Base-by-base conservation (phyloP, 64 coral and sea anemone species). In the Porites lutea region DNA sequence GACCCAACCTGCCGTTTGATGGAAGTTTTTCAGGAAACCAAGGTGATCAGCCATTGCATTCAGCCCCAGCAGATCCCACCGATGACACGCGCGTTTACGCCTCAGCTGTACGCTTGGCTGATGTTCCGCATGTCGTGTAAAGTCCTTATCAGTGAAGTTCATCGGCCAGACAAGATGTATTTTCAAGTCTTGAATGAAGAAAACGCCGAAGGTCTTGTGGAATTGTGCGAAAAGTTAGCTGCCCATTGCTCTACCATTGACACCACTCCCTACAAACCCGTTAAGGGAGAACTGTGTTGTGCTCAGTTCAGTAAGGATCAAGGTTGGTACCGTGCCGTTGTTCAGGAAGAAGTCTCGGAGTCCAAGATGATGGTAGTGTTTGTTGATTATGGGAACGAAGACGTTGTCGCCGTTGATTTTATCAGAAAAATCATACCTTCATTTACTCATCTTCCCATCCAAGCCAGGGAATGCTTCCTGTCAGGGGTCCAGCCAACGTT, bases 311-410 rank as follows among this genome's bases (percentile, higher is more conserved):
- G 27, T 82, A 72, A 91, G 9, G 94, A 95, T 18, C 62, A 80
- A 43, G 13, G 52, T 13, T 95, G 94, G 94, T 95, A 95, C 63
- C 82, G 94, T 61, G 89, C 81, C 18, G 89, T 87, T 0, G 88
- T 91, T 70, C 27, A 68, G 55, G 52, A 87, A 14, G 54, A 84
- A 59, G 72, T 91, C 11, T 47, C 94, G 2, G 87, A 80, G 55
- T 87, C 79, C 50, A 57, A 77, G 3, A 88, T 78, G 57, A 64
- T 66, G 79, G 83, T 95, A 13, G 74, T 69, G 57, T 95, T 95
- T 82, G 89, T 95, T 74, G 94, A 95, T 82, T 95, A 80, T 66
- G 94, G 94, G 12, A 95, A 95, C 27, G 59, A 87, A 65, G 94
- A 81, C 46, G 54, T 67, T 2, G 50, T 91, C 20, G 3, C 94